phyloP scores from a whole-genome alignment of 2,888 invertebrate species.

The Pycnomerus fuliginosus region DNA sequence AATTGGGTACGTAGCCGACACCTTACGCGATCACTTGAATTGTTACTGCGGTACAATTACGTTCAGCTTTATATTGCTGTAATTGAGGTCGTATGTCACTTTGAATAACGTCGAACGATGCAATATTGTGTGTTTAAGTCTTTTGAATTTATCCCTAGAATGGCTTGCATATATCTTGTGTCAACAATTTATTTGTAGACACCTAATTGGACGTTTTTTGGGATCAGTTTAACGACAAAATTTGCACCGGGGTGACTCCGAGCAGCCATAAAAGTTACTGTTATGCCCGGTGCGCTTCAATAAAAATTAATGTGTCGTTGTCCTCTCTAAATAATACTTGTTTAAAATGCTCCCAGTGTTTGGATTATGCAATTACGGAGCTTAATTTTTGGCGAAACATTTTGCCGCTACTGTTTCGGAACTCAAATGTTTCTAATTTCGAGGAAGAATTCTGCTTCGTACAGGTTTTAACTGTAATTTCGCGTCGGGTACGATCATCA shows the following conservation, averaged over 20 bases:
- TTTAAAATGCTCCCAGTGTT: conserved; percentile 20
- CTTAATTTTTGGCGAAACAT: conserved; percentile 19
- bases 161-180: too few relatives aligned
- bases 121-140: neutral
- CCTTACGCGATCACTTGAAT: conserved; percentile 30
- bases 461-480: conserved; percentile 16
- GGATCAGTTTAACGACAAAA: too few relatives aligned
- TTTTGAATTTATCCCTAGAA: too few relatives aligned
- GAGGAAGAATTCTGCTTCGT: conserved; percentile 14
- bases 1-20: conserved; percentile 39
- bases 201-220: too few relatives aligned
- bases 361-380: conserved; percentile 15
- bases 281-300: conserved; percentile 11
- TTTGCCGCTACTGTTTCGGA: conserved; percentile 11
- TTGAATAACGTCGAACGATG: conserved; percentile 12
- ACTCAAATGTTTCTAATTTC: conserved; percentile 16
- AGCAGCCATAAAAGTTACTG: too few relatives aligned
- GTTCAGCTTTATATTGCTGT: conserved; percentile 24
- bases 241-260: too few relatives aligned
- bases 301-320: conserved; percentile 23
- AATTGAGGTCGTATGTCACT: conserved; percentile 23
- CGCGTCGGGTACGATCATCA: too few relatives aligned
- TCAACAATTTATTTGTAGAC: too few relatives aligned
- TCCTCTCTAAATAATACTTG: conserved; percentile 16
- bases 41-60: conserved; percentile 31